phyloP scores from a whole-genome alignment of 2,797 vertebrate genomes.

The Buphagus erythrorhynchus region DNA sequence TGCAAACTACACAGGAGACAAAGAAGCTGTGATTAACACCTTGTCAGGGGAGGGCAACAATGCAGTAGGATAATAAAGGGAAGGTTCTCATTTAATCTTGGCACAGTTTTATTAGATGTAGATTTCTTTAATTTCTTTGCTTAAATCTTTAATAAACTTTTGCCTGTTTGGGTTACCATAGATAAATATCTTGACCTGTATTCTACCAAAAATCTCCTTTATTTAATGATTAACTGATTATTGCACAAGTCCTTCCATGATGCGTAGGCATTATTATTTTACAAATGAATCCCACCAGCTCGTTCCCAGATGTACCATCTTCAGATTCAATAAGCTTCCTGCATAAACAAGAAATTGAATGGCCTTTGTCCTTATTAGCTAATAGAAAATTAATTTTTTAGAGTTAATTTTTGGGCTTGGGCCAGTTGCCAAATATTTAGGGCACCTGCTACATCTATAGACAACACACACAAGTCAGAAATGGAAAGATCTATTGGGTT shows the following conservation, averaged over 20 bases:
- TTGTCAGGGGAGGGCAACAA: not conserved
- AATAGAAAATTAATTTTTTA: conserved; percentile 34
- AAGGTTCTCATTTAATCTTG: not conserved
- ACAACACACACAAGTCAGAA: not conserved
- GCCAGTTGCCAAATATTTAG: not conserved
- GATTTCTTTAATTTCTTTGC: not conserved
- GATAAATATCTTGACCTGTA: not conserved
- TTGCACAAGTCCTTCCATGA: not conserved
- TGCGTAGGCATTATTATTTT: not conserved
- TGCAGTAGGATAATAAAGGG: not conserved
- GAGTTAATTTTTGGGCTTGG: conserved; percentile 21
- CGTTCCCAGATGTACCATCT: conserved; percentile 7
- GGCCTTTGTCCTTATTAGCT: conserved; percentile 25
- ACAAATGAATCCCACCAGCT: not conserved
- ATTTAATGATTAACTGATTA: not conserved
- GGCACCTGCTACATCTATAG: not conserved
- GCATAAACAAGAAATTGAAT: conserved; percentile 18
- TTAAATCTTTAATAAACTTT: not conserved
- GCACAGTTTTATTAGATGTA: not conserved
- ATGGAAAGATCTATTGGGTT: conserved; percentile 36
- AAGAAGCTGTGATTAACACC: not conserved
- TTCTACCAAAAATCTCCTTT: not conserved
- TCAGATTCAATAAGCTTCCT: conserved; percentile 30
- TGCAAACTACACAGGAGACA: not conserved
- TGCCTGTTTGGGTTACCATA: not conserved